A percentile compares a stretch with the other conserved stretches of the same genome.
Evolutionary conservation across 1,140 invertebrate species (phyloP).

Genomic region (Lysiphlebus fabarum): DNA sequence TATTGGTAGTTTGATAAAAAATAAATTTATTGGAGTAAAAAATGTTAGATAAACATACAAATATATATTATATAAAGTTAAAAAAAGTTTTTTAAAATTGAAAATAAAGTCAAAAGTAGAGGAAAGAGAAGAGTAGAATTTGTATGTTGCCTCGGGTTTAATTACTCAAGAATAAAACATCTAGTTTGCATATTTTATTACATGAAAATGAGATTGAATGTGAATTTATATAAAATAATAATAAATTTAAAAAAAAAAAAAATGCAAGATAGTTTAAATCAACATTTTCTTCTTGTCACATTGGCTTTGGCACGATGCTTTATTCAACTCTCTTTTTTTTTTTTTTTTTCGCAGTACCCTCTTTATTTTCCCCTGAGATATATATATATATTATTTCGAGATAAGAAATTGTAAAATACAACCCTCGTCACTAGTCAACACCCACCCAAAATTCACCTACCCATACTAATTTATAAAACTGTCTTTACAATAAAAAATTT

Average conservation of each 20-base stretch:
- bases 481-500: too few relatives aligned
- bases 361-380: neutral
- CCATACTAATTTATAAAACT: too few relatives aligned
- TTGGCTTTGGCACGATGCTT: neutral
- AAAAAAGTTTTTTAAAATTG: slow-evolving; percentile 6
- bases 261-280: neutral
- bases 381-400: too few relatives aligned
- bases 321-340: slow-evolving; percentile 1
- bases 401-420: neutral
- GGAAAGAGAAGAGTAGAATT: too few relatives aligned
- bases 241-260: neutral
- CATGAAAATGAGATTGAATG: slow-evolving; percentile 6
- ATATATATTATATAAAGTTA: neutral
- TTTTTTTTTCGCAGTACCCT: neutral
- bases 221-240: too few relatives aligned
- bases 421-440: slow-evolving; percentile 13
- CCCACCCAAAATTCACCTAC: neutral
- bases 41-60: neutral
- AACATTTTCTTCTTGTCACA: neutral
- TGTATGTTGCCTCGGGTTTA: slow-evolving; percentile 1
- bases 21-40: slow-evolving; percentile 10
- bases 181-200: slow-evolving; percentile 3
- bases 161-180: slow-evolving; percentile 1
- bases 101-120: neutral
- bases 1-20: slow-evolving; percentile 16